Evolutionary conservation across 2,113 vertebrate species (phyloP).

Genomic region (Bambusicola thoracicus): DNA sequence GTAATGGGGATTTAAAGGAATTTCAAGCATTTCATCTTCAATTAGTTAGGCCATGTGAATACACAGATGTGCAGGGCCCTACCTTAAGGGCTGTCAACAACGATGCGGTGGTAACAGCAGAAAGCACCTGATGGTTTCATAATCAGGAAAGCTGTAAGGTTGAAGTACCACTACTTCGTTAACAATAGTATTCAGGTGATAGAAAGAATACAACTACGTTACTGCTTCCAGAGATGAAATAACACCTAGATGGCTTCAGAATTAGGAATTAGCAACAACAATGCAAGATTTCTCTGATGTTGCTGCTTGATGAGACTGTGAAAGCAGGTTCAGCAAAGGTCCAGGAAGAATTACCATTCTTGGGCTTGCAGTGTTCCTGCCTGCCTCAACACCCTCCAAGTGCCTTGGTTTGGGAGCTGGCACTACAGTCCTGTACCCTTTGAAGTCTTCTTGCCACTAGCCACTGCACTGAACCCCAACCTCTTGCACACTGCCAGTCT

Average conservation of each 20-base stretch:
- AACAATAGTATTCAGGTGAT: not conserved
- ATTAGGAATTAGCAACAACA: not conserved
- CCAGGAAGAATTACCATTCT: not conserved
- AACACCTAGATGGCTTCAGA: not conserved
- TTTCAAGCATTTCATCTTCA: not conserved
- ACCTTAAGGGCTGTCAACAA: not conserved
- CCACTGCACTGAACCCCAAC: accelerated
- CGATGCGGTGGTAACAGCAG: not conserved
- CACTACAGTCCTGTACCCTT: not conserved
- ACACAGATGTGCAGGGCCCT: not conserved
- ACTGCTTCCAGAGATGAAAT: not conserved
- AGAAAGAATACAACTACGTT: not conserved
- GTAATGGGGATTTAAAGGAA: not conserved
- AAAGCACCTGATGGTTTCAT: not conserved
- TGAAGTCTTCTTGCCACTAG: not conserved
- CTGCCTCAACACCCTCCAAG: not conserved
- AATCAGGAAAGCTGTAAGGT: not conserved
- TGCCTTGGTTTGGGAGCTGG: not conserved
- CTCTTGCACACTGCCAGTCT: not conserved
- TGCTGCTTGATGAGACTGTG: not conserved
- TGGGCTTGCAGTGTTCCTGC: not conserved
- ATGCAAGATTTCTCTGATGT: not conserved
- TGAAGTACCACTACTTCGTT: not conserved
- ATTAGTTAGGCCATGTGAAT: not conserved
- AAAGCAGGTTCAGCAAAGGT: not conserved